Conservation (phyloP, 2,113 vertebrate genomes). For the Hypocryptadius cinnamomeus region DNA sequence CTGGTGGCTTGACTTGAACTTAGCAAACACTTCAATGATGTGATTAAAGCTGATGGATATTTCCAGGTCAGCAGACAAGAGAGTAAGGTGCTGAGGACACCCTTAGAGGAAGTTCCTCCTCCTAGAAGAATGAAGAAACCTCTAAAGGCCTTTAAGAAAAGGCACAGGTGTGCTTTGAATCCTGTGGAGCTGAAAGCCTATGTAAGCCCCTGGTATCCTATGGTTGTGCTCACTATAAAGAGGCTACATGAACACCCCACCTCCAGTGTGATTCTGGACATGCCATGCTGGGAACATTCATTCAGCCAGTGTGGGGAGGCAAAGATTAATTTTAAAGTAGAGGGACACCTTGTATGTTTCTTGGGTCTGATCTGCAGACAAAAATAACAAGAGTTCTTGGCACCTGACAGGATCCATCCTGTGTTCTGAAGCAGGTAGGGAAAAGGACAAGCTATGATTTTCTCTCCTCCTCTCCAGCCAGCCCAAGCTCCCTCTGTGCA, state of each 20-base stretch:
- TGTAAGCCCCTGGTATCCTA: not conserved
- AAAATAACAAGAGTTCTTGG: not conserved
- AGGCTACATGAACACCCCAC: not conserved
- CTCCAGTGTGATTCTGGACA: not conserved
- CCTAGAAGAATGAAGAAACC: not conserved
- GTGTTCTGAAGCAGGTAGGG: not conserved
- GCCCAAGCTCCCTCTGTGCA: not conserved
- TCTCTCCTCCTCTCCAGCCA: not conserved
- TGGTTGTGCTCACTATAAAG: not conserved
- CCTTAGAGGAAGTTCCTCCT: not conserved
- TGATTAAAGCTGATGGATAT: not conserved
- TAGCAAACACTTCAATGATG: not conserved
- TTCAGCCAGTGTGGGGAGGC: not conserved
- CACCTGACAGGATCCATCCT: not conserved
- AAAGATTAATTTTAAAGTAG: slow-evolving; percentile 9
- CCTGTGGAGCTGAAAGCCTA: not conserved
- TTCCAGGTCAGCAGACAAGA: not conserved
- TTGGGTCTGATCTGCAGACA: not conserved
- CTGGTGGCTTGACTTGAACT: not conserved
- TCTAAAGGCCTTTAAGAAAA: not conserved
- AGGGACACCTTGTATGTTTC: not conserved
- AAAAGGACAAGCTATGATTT: not conserved
- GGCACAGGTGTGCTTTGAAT: not conserved
- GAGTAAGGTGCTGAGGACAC: not conserved
- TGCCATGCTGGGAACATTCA: not conserved